phyloP scores from a whole-genome alignment of 2,888 invertebrate species.

The Tortrix viridana region DNA sequence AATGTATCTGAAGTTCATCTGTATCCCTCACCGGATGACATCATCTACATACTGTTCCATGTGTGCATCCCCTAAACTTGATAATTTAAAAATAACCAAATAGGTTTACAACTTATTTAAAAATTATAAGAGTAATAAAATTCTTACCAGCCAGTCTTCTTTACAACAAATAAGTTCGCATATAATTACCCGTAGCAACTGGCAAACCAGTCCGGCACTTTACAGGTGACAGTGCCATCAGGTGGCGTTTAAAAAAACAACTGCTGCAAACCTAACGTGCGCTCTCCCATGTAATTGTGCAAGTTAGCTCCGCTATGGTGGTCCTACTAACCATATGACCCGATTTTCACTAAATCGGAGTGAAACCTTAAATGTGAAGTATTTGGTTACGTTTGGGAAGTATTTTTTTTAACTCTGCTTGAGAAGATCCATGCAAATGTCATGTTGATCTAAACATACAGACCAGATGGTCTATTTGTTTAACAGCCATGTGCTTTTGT shows the following conservation, averaged over 20 bases:
- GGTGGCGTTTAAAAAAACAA: slow-evolving; percentile 31
- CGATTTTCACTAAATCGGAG: slow-evolving; percentile 32
- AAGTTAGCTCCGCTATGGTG: slow-evolving; percentile 50
- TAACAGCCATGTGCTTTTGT: slow-evolving; percentile 20
- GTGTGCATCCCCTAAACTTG: neutral
- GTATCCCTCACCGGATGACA: no score
- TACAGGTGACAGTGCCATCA: slow-evolving; percentile 38
- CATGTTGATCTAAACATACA: neutral
- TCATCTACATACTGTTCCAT: no score
- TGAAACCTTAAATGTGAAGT: slow-evolving; percentile 49
- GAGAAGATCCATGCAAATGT: slow-evolving; percentile 4
- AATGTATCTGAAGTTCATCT: no score
- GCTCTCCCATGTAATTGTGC: slow-evolving; percentile 61
- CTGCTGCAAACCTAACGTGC: slow-evolving; percentile 43
- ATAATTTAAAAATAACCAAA: neutral
- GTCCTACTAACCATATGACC: slow-evolving; percentile 62
- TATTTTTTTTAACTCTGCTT: neutral
- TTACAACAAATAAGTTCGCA: slow-evolving; percentile 34
- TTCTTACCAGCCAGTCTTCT: slow-evolving; percentile 20
- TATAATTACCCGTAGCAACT: slow-evolving; percentile 32
- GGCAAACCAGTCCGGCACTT: slow-evolving; percentile 35
- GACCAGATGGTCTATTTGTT: slow-evolving; percentile 14
- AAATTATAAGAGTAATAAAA: neutral
- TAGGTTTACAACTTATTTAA: neutral
- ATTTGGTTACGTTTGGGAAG: slow-evolving; percentile 22